Percentiles rank a stretch among this genome's conserved stretches.
Conservation (phyloP, 1,140 invertebrate species). For the Neuroterus valhalla region DNA sequence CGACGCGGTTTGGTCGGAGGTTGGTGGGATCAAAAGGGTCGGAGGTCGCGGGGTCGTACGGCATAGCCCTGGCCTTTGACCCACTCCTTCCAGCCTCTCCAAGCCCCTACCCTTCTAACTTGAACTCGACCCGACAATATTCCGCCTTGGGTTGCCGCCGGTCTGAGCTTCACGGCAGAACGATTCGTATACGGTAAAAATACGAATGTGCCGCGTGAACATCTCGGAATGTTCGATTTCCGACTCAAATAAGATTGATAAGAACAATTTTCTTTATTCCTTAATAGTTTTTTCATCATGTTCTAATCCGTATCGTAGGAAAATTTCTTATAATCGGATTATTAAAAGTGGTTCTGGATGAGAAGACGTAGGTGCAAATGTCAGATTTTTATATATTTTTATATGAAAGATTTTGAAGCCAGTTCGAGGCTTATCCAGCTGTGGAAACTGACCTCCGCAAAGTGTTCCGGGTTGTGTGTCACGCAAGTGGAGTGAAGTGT, state of each 20-base stretch:
- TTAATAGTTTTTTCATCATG: too few species aligned
- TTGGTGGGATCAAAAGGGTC: conserved; percentile 65
- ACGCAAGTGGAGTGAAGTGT: conserved; percentile 20
- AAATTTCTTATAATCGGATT: neutral
- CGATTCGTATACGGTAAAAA: conserved; percentile 18
- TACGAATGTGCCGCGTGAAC: conserved; percentile 13
- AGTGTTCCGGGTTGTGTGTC: neutral
- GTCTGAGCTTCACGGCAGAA: conserved; percentile 22
- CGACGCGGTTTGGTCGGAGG: conserved; percentile 53
- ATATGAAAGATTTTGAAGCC: neutral
- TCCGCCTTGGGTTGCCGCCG: conserved; percentile 34
- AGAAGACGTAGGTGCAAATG: neutral
- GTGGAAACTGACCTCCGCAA: conserved; percentile 14
- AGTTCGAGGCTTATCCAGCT: neutral
- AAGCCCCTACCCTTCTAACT: conserved; percentile 50
- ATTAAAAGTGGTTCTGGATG: neutral
- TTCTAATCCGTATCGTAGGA: too few species aligned
- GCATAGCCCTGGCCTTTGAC: conserved; percentile 73
- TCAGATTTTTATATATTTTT: neutral
- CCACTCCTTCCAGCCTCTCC: conserved; percentile 62
- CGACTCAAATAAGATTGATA: neutral
- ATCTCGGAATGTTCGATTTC: neutral
- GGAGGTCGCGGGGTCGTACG: conserved; percentile 70
- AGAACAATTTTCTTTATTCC: too few species aligned
- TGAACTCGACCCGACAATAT: conserved; percentile 46